Evolutionary conservation across 2,797 vertebrate genomes (phyloP).

Genomic region (Pseudochromis fuscus): DNA sequence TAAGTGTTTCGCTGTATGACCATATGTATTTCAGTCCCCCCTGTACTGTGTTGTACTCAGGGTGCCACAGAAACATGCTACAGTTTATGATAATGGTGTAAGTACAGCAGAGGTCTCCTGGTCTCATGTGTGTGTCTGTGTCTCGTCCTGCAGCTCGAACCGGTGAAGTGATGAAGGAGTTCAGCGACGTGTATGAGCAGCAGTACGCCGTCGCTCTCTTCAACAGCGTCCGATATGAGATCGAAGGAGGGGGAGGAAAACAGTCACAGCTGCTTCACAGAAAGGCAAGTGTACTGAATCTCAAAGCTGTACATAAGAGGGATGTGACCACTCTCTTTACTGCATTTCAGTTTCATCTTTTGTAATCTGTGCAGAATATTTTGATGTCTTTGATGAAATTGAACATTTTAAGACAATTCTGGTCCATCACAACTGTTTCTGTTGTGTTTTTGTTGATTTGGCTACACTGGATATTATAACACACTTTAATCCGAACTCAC

Average conservation of each 20-base stretch:
- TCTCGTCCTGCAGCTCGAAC: conserved; percentile 85
- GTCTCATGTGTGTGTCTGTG: conserved; percentile 28
- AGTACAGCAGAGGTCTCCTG: background rate
- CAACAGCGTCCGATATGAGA: conserved; percentile 93
- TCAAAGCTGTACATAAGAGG: background rate
- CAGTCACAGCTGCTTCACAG: conserved; percentile 95
- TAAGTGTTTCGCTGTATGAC: background rate
- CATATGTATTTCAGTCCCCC: background rate
- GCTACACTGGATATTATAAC: too few relatives aligned
- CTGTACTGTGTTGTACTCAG: background rate
- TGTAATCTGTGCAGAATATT: background rate
- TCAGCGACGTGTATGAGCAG: conserved; percentile 87
- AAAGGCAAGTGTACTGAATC: conserved; percentile 84
- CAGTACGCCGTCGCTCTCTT: conserved; percentile 95
- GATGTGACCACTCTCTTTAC: background rate
- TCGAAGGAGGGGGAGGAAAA: conserved; percentile 88
- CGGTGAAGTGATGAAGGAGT: conserved; percentile 87
- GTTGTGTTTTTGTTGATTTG: too few relatives aligned
- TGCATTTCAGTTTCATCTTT: background rate
- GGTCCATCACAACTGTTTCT: background rate
- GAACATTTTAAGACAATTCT: background rate
- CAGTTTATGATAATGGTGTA: background rate
- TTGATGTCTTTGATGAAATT: background rate
- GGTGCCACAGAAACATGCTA: background rate
- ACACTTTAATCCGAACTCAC: too few relatives aligned